phyloP scores from a whole-genome alignment of 2,797 vertebrate species.

The Centropyge bicolor region DNA sequence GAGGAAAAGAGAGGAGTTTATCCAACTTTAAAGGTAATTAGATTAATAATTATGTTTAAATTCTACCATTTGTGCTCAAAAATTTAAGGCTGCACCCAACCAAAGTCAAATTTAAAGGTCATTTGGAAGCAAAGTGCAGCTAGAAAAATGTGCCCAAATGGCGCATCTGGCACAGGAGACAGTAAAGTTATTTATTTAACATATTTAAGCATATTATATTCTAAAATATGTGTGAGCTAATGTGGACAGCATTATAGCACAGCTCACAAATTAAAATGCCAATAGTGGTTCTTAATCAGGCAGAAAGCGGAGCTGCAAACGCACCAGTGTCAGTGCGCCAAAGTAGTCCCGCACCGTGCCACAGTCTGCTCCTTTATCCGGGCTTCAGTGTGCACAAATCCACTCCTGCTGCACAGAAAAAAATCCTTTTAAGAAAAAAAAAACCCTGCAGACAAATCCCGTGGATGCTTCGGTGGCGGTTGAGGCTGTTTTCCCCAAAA shows the following conservation, averaged over 20 bases:
- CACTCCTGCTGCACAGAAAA: background rate
- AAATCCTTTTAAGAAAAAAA: background rate
- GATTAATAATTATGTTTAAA: background rate
- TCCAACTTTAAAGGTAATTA: constrained; percentile 36
- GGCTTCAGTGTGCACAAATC: background rate
- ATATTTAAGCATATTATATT: background rate
- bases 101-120: constrained; percentile 21
- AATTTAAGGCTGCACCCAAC: constrained; percentile 1
- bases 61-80: background rate
- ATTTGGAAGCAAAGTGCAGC: background rate
- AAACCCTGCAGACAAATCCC: background rate
- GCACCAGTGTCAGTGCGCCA: constrained; percentile 43
- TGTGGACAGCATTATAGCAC: background rate
- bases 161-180: constrained; percentile 22
- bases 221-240: constrained; percentile 5
- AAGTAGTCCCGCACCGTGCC: background rate
- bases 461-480: background rate
- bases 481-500: constrained; percentile 60
- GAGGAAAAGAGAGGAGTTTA: background rate
- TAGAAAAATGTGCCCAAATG: constrained; percentile 24
- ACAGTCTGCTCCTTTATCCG: constrained; percentile 14
- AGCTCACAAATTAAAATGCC: background rate
- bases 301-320: background rate
- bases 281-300: background rate
- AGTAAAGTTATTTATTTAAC: background rate